A percentile compares a stretch with the other conserved stretches of the same genome.
These are phyloP conservation scores for Idaea straminata DNA, from an alignment of 2,888 invertebrate genomes.

Conservation along the genomic window DNA sequence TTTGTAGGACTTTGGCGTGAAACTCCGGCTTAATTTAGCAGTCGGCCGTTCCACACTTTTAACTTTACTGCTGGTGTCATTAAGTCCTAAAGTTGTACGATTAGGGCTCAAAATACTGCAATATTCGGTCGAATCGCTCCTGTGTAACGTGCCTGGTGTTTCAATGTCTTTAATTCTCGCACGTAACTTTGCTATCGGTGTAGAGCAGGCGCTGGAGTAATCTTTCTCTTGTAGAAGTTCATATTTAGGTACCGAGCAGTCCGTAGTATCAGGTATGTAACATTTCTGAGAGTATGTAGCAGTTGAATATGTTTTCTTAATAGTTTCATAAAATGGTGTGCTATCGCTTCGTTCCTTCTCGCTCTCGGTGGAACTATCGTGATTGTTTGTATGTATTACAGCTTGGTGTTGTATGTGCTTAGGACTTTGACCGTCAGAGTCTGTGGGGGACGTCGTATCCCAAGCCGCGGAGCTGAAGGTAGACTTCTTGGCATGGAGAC, in stretches of 20 bases:
- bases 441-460: conserved; percentile 59
- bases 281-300: conserved; percentile 46
- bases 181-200: conserved; percentile 61
- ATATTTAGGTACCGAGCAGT: conserved; percentile 39
- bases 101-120: conserved; percentile 73
- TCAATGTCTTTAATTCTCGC: conserved; percentile 58
- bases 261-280: conserved; percentile 42
- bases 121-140: conserved; percentile 75
- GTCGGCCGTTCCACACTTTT: conserved; percentile 47
- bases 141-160: conserved; percentile 60
- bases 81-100: conserved; percentile 45
- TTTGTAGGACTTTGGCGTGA: conserved; percentile 73
- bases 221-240: conserved; percentile 52
- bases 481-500: conserved; percentile 49
- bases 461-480: conserved; percentile 56
- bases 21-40: conserved; percentile 65
- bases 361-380: conserved; percentile 49
- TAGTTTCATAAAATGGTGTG: conserved; percentile 59
- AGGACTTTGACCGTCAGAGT: conserved; percentile 60
- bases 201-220: conserved; percentile 65
- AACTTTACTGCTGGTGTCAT: conserved; percentile 46
- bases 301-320: conserved; percentile 40
- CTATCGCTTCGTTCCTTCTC: conserved; percentile 56
- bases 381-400: conserved; percentile 43
- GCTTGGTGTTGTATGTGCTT: conserved; percentile 51